These are phyloP conservation scores for Protosalanx chinensis DNA, from an alignment of 2,797 vertebrate species.

Conservation along the genomic window DNA sequence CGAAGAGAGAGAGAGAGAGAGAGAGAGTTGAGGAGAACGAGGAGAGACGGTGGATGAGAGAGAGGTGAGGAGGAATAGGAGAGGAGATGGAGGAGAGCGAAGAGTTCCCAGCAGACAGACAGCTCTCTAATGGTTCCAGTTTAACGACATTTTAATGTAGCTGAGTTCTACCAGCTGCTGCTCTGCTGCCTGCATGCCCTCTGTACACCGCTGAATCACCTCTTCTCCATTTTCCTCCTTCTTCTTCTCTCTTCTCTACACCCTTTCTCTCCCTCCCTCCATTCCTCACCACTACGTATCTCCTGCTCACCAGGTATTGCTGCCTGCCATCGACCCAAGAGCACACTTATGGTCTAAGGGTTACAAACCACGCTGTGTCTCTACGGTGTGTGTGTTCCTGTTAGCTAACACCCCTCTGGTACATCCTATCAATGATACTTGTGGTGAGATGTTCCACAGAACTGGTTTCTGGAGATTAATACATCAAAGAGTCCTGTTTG, in stretches of 20 bases:
- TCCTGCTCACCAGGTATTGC: not conserved
- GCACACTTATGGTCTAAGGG: too few species aligned
- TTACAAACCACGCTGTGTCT: too few species aligned
- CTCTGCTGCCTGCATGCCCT: conserved; percentile 13
- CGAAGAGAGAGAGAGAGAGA: too few species aligned
- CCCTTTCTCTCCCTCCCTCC: not conserved
- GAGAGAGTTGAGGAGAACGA: not conserved
- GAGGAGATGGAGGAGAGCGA: not conserved
- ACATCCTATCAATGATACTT: too few species aligned
- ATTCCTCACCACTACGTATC: not conserved
- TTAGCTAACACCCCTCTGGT: too few species aligned
- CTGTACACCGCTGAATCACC: conserved; percentile 8
- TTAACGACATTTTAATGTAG: conserved; percentile 45
- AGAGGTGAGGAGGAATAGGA: not conserved
- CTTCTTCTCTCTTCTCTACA: not conserved
- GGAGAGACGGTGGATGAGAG: not conserved
- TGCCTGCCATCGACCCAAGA: not conserved
- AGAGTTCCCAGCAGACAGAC: conserved; percentile 20
- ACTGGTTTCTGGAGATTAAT: too few species aligned
- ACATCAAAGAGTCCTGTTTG: too few species aligned
- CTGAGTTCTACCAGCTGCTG: conserved; percentile 38
- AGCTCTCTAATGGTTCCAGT: conserved; percentile 31
- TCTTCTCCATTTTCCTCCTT: not conserved
- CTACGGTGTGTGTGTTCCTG: too few species aligned
- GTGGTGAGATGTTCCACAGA: too few species aligned